Base-by-base conservation (phyloP, 2,797 vertebrate species). In the Poecilia gillii region DNA sequence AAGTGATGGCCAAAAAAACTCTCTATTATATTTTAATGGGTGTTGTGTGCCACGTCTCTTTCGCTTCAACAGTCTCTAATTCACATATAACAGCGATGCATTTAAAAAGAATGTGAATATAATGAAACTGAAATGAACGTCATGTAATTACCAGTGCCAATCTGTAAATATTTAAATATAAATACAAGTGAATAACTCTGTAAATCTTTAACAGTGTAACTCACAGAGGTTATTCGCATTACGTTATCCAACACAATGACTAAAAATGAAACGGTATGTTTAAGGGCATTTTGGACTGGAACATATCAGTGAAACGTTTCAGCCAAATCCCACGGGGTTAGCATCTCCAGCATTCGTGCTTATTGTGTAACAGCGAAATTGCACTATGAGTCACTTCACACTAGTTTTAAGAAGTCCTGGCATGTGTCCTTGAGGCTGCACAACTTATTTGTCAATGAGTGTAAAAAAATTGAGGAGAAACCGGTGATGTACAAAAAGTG, bases 391-490 rank as follows among this genome's bases (percentile, higher is more conserved):
- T 64, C 31, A 64, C 6, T 18, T 1, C 6, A 36, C 7, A 8
- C 59, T 36, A 64, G 16, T 36, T 64, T 18, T 18, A 64, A 64
- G 59, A 64, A 9, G 59, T 64, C 14, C 36, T 39, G 33, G 33
- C 33, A 39, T 33, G 14, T 20, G 62, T 36, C 33, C 6, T 64
- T 64, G 16, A 36, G 16, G 0, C 31, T 64, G 62, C 33, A 36
- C 1, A 11, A 41, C 1, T 68, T 39, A 3, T 9, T 36, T 36
- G 31, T 64, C 31, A 18, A 64, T 74, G 23, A 77, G 43, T 49
- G 57, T 46, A 59, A 77, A 76, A 76, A 68, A 62, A 73, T 73
- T 72, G 45, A 53, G 6, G 7, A 49, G 43, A 80, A 84, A 57
- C 36, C 41, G 59, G 4, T 0, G 6, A 33, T 62, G 57, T 74